Conservation (phyloP, 1,140 invertebrate species). For the Ridgeia piscesae region DNA sequence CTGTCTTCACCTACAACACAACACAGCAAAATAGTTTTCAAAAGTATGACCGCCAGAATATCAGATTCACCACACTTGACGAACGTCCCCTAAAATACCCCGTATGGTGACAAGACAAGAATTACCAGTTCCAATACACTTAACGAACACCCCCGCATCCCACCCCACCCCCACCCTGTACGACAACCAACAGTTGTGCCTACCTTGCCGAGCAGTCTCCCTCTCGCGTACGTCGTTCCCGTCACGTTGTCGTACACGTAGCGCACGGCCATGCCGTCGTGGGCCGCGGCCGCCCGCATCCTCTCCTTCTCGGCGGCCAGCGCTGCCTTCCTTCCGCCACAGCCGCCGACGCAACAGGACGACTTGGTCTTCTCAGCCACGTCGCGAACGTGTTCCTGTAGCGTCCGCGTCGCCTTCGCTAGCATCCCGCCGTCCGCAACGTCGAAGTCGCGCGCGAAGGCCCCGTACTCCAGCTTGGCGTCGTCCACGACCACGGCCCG, state of each 20-base stretch:
- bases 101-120: too few species aligned
- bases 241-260: not conserved
- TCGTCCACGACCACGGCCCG: not conserved
- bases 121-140: not conserved
- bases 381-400: constrained; percentile 18
- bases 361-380: constrained; percentile 12
- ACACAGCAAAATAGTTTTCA: too few species aligned
- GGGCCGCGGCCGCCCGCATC: not conserved
- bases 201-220: constrained; percentile 18
- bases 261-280: not conserved
- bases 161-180: not conserved
- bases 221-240: constrained; percentile 9
- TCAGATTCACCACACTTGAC: too few species aligned
- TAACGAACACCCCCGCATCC: not conserved
- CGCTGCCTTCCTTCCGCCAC: not conserved
- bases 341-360: constrained; percentile 1
- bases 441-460: not conserved
- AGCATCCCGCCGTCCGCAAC: constrained; percentile 9
- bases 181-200: not conserved
- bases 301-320: not conserved
- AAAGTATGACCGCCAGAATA: too few species aligned
- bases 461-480: not conserved
- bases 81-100: too few species aligned
- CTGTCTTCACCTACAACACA: too few species aligned
- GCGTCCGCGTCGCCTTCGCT: constrained; percentile 7